Evolutionary conservation across 2,888 invertebrate genomes (phyloP), one percentile per base, ranked within the genome.

Genomic region (Acanthococcus lagerstroemiae): DNA sequence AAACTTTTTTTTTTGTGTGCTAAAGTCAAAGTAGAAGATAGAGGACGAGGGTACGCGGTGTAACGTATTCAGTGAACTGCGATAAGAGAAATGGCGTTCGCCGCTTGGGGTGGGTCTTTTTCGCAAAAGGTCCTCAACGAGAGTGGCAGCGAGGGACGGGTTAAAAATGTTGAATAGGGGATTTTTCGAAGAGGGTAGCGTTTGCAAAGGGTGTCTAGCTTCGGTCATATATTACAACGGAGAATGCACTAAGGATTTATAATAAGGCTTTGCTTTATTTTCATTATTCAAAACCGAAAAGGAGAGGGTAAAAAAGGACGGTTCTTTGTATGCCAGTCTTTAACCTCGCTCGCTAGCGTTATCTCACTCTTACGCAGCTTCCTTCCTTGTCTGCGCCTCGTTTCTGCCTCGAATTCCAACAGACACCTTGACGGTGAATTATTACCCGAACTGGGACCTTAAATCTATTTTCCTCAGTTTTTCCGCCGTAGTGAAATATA

Each of bases 191-290:
- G 55, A 55, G 55, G 27, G 55, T 55, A 26, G 30, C 44, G 30
- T 30, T 50, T 48, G 17, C 50, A 15, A 37, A 52, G 54, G 54
- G 50, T 61, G 52, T 61, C 61, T 61, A 52, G 61, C 52, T 52
- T 37, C 52, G 52, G 61, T 61, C 61, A 61, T 61, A 61, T 61
- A 61, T 61, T 61, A 61, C 37, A 45, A 9, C n/a, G 46, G 24
- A 50, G 52, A 61, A 61, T 61, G 52, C 52, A 61, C 61, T 61
- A 52, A 61, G 52, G 61, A 61, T 61, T 61, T 61, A 61, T 61
- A 61, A 50, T 61, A 61, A 61, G 61, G 61, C 52, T 61, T 61
- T 61, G 61, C 61, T 61, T 61, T 52, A 61, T 61, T 61, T 61
- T 61, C 61, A 61, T 61, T 61, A 61, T 60, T 60, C 50, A 46